Evolutionary conservation across 2,797 vertebrate genomes (phyloP).

Genomic region (Apodemus agrarius): DNA sequence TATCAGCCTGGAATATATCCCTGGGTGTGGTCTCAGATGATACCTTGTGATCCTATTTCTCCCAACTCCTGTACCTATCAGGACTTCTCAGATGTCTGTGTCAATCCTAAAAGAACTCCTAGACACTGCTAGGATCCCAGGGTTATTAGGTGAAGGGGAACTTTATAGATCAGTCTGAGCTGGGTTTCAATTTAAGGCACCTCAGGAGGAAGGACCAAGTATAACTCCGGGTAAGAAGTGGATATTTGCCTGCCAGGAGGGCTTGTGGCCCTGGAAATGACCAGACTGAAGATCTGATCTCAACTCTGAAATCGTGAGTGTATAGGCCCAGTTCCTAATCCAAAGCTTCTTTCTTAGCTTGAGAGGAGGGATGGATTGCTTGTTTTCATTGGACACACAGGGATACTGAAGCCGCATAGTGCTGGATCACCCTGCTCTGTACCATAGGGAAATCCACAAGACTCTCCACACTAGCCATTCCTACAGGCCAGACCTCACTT

Average conservation of each 20-base stretch:
- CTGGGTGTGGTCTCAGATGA: background rate
- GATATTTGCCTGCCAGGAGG: background rate
- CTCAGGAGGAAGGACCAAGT: background rate
- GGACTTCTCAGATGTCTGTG: background rate
- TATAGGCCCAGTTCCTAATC: background rate
- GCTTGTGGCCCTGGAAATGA: no score
- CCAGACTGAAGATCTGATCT: background rate
- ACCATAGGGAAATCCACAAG: background rate
- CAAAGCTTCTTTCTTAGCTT: background rate
- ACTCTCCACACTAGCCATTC: no score
- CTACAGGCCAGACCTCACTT: slow-evolving; percentile 77
- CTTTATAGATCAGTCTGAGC: background rate
- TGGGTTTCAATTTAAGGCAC: background rate
- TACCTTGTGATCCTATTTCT: background rate
- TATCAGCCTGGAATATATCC: background rate
- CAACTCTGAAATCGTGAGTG: background rate
- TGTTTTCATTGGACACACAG: background rate
- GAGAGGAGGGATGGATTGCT: background rate
- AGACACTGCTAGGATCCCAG: background rate
- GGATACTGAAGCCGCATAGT: background rate
- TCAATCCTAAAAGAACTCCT: background rate
- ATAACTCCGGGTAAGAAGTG: background rate
- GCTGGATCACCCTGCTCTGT: background rate
- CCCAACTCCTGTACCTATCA: background rate
- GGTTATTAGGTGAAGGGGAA: background rate